Conservation (phyloP, 2,888 invertebrate species). For the Nowickia ferox region DNA sequence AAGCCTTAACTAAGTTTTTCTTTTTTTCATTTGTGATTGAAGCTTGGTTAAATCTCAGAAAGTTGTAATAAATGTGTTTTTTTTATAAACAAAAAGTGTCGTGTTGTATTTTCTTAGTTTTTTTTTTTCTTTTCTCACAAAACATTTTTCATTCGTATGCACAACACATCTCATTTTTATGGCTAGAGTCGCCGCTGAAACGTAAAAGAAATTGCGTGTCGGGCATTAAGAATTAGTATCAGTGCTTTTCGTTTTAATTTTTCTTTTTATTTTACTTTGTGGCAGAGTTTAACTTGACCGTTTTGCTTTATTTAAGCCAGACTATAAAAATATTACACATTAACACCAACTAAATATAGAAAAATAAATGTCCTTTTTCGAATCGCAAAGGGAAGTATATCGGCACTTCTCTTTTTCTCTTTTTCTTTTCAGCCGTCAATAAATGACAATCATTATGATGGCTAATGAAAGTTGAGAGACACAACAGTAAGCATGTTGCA, state of each 20-base stretch:
- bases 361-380: constrained; percentile 9
- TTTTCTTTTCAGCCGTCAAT: constrained; percentile 55
- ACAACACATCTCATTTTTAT: constrained; percentile 59
- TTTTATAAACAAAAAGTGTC: constrained; percentile 39
- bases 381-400: constrained; percentile 47
- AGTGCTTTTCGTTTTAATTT: neutral
- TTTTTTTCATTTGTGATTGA: constrained; percentile 3
- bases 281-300: neutral
- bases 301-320: constrained; percentile 31
- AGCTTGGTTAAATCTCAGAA: constrained; percentile 44
- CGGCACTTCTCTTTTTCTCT: neutral
- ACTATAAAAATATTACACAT: constrained; percentile 29
- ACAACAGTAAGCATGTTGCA: neutral
- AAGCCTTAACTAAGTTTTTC: neutral
- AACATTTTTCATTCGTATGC: constrained; percentile 64
- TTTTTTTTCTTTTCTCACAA: neutral
- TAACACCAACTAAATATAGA: constrained; percentile 50
- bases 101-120: constrained; percentile 55
- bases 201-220: constrained; percentile 67
- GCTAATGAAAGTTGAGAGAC: constrained; percentile 55
- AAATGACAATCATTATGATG: constrained; percentile 70
- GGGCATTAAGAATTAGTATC: constrained; percentile 70
- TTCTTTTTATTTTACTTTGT: constrained; percentile 5
- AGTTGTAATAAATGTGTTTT: constrained; percentile 1
- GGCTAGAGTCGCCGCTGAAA: constrained; percentile 51